Base-by-base conservation (phyloP, 2,113 vertebrate genomes). In the Spilogale gracilis region DNA sequence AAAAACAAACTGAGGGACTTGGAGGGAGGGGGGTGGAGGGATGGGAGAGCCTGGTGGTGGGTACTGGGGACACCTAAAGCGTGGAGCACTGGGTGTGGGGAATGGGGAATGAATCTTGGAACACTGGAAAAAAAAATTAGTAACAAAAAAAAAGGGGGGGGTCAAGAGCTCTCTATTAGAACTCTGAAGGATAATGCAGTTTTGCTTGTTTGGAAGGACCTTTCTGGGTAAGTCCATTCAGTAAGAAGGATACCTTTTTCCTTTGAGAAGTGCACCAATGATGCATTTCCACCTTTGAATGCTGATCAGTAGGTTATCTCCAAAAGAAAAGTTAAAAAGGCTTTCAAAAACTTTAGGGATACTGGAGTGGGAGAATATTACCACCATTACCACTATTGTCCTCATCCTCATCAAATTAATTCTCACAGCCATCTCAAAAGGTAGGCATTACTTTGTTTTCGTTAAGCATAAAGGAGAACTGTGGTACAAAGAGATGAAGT, bases 181-280 rank as follows among this genome's bases (percentile, higher is more conserved):
- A 71, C 25, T 45, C 58, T 38, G 25, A 2, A 67, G 56, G 81
- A 9, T 89, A 71, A 61, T 50, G 13, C 32, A 38, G 38, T 63
- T 76, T 94, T 80, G 12, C 27, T 71, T 58, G 3, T 89, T 79
- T 43, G 17, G 58, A 93, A 87, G 45, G 80, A 38, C 20, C 21
- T 88, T 97, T 87, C n/a, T 76, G n/a, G 27, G 4, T 83, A 56
- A 23, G 4, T 85, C 32, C 69, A 0, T 63, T 78, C 12, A 81
- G 23, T 76, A 81, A 92, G 83, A 92, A 97, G 65, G 16, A 50
- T 78, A 21, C 17, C 30, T 96, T 84, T 91, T 12, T 91, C 38
- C 50, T 96, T 73, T 95, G 94, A 89, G 79, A 97, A 78, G 38
- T 38, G 67, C 48, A 76, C 38, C 76, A 95, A 69, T 95, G 23